Percentiles rank a stretch among this genome's conserved stretches.
These are phyloP conservation scores for Mycalesis mineus DNA, from an alignment of 2,888 invertebrate species.

Conservation along the genomic window DNA sequence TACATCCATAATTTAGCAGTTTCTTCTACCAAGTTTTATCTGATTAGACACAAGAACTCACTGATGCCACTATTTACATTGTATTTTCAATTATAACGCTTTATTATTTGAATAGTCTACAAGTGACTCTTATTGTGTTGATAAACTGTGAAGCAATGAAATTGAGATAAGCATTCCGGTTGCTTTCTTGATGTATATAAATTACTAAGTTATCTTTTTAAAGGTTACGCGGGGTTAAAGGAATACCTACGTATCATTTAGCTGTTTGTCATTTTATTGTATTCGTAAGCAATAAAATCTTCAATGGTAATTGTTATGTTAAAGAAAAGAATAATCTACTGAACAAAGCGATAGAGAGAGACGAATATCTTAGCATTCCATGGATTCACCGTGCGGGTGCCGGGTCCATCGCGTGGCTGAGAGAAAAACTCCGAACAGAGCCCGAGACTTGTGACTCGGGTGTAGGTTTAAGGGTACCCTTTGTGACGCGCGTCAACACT, in stretches of 20 bases:
- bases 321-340: no score
- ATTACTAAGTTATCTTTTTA: neutral
- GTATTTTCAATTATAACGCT: neutral
- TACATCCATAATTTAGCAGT: neutral
- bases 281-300: neutral
- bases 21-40: neutral
- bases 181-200: neutral
- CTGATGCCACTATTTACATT: neutral
- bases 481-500: no score
- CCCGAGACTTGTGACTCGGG: no score
- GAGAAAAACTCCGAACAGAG: no score
- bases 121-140: neutral
- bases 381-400: no score
- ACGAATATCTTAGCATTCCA: no score
- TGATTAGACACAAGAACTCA: neutral
- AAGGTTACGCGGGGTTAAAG: neutral
- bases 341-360: no score
- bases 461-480: no score
- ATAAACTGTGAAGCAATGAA: neutral
- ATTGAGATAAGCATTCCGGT: neutral
- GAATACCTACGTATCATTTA: neutral
- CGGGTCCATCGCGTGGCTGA: no score
- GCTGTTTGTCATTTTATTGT: neutral
- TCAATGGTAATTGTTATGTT: no score
- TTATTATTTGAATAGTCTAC: neutral